phyloP scores from a whole-genome alignment of 2,113 vertebrate species.

The Mellivora capensis region DNA sequence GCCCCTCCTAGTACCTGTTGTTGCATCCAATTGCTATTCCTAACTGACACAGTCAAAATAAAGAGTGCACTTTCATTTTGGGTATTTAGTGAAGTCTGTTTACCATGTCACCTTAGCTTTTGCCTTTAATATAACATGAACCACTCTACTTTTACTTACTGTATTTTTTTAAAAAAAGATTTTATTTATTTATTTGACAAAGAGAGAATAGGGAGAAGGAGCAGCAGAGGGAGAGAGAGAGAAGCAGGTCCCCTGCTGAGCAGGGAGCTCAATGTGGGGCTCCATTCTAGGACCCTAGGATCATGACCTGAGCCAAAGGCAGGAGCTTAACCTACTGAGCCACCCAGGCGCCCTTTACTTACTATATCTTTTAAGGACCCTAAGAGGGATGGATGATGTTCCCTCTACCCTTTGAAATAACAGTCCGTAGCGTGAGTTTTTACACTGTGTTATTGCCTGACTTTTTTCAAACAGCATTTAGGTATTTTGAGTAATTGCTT shows the following conservation, averaged over 20 bases:
- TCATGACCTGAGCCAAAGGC: too few relatives aligned
- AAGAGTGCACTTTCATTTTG: background rate
- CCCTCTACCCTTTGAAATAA: background rate
- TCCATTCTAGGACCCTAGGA: too few relatives aligned
- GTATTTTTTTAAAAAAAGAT: background rate
- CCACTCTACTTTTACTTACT: background rate
- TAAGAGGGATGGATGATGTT: background rate
- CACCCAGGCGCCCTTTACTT: background rate
- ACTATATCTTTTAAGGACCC: background rate
- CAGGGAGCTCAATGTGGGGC: too few relatives aligned
- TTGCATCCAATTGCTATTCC: background rate
- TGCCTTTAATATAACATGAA: background rate
- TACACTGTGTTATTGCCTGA: background rate
- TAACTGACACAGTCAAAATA: background rate
- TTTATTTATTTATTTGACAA: too few relatives aligned
- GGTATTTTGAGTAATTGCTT: background rate
- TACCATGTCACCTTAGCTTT: background rate
- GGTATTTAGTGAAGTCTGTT: background rate
- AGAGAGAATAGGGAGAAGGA: too few relatives aligned
- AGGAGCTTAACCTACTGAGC: too few relatives aligned
- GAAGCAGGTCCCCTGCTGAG: too few relatives aligned
- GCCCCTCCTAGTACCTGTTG: background rate
- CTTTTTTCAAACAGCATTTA: background rate
- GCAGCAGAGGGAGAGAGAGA: too few relatives aligned
- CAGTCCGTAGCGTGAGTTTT: background rate